Conservation (phyloP, 2,113 vertebrate genomes). For the Ageneiosus marmoratus region DNA sequence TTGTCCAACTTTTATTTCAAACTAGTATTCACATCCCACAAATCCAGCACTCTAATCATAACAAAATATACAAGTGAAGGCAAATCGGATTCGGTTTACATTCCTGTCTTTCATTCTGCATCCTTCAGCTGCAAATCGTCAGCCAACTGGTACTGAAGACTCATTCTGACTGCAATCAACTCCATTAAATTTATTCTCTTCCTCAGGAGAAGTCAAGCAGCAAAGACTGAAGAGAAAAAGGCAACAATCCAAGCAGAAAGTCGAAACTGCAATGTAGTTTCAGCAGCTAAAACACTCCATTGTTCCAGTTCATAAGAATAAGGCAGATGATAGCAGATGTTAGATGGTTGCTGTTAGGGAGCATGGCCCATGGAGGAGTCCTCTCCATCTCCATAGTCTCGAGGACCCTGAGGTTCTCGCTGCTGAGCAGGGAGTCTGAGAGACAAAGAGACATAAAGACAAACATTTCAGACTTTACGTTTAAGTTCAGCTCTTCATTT, state of each 20-base stretch:
- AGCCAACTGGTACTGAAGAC: not conserved
- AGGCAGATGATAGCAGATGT: not conserved
- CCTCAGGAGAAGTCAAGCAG: conserved; percentile 39
- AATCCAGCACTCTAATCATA: conserved; percentile 3
- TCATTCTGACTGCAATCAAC: conserved; percentile 28
- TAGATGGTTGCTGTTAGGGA: conserved; percentile 61
- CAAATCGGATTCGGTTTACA: conserved; percentile 7
- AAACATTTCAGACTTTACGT: no score
- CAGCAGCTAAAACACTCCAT: not conserved
- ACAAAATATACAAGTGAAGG: not conserved
- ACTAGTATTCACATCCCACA: not conserved
- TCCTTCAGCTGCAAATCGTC: not conserved
- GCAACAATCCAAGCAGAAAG: conserved; percentile 20
- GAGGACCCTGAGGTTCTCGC: conserved; percentile 59
- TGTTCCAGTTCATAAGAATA: not conserved
- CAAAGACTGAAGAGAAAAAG: conserved; percentile 32
- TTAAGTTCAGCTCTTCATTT: not conserved
- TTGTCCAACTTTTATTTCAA: not conserved
- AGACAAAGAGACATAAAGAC: not conserved
- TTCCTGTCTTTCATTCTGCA: not conserved
- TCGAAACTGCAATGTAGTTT: not conserved
- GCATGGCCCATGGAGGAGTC: conserved; percentile 69
- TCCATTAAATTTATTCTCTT: conserved; percentile 20
- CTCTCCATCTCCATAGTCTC: conserved; percentile 65
- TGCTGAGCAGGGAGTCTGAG: conserved; percentile 69